Conservation (phyloP, 2,113 vertebrate species). For the Oenanthe oenanthe region DNA sequence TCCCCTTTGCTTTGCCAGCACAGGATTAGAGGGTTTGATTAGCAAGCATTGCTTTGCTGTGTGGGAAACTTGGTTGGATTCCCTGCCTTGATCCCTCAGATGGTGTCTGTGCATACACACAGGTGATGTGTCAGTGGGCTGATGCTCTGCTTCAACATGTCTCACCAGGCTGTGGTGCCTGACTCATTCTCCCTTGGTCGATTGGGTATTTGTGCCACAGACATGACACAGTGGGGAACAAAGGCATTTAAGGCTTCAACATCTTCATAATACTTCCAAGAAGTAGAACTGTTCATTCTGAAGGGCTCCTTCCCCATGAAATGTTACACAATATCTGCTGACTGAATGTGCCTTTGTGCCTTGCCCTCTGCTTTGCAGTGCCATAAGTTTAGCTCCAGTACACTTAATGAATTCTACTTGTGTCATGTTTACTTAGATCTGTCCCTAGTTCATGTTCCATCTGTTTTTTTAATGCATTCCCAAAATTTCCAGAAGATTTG, state of each 20-base stretch:
- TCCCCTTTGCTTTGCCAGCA: background rate
- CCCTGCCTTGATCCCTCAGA: background rate
- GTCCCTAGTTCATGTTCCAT: background rate
- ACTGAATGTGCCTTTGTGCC: conserved; percentile 57
- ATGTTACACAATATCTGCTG: conserved; percentile 2
- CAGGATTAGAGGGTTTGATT: conserved; percentile 20
- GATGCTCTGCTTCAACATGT: background rate
- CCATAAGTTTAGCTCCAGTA: conserved; percentile 19
- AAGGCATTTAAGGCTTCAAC: conserved; percentile 9
- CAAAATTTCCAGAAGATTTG: background rate
- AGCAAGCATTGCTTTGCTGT: background rate
- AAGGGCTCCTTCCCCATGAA: background rate
- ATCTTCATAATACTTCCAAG: conserved; percentile 5
- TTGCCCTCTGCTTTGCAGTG: conserved; percentile 26
- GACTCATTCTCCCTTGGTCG: conserved; percentile 26
- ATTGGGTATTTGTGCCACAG: background rate
- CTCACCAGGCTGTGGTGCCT: conserved; percentile 4
- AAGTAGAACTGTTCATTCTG: conserved; percentile 29
- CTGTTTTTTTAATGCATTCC: background rate
- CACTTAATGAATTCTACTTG: conserved; percentile 22
- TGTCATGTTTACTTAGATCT: conserved; percentile 41
- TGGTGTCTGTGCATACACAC: background rate
- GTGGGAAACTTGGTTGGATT: conserved; percentile 34
- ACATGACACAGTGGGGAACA: background rate
- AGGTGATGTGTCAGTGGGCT: conserved; percentile 14